Evolutionary conservation across 2,888 invertebrate species (phyloP).

Genomic region (Aproaerema taeniolella): DNA sequence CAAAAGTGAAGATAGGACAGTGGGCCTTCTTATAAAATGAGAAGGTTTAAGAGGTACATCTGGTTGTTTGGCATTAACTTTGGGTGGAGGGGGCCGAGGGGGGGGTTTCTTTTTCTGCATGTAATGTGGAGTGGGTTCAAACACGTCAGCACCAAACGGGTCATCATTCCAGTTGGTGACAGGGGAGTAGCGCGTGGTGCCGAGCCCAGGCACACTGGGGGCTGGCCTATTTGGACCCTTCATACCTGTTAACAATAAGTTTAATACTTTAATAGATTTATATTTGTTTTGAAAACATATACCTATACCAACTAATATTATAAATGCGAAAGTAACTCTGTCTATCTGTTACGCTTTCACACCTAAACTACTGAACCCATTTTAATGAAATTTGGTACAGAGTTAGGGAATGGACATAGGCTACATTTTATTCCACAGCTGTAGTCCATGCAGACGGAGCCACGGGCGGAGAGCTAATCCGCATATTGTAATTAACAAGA

Average conservation of each 20-base stretch:
- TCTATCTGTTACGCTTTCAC: too few relatives aligned
- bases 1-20: conserved; percentile 59
- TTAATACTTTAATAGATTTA: not conserved
- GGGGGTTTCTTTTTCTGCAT: conserved; percentile 82
- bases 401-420: too few relatives aligned
- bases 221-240: conserved; percentile 79
- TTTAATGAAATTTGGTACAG: too few relatives aligned
- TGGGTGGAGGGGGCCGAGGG: conserved; percentile 84
- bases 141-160: conserved; percentile 67
- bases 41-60: conserved; percentile 69
- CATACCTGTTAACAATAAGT: conserved; percentile 70
- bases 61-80: conserved; percentile 53
- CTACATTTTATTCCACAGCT: too few relatives aligned
- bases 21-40: conserved; percentile 71
- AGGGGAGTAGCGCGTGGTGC: conserved; percentile 65
- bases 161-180: conserved; percentile 76
- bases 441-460: too few relatives aligned
- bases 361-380: too few relatives aligned
- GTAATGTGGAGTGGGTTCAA: conserved; percentile 60
- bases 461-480: too few relatives aligned
- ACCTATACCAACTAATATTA: not conserved
- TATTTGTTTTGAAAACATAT: not conserved
- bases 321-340: too few relatives aligned
- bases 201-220: conserved; percentile 65
- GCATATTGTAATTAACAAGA: too few relatives aligned